Percentiles rank a stretch among this genome's conserved stretches.
These are phyloP conservation scores for Phasia obesa DNA, from an alignment of 2,888 invertebrate genomes.

Conservation along the genomic window DNA sequence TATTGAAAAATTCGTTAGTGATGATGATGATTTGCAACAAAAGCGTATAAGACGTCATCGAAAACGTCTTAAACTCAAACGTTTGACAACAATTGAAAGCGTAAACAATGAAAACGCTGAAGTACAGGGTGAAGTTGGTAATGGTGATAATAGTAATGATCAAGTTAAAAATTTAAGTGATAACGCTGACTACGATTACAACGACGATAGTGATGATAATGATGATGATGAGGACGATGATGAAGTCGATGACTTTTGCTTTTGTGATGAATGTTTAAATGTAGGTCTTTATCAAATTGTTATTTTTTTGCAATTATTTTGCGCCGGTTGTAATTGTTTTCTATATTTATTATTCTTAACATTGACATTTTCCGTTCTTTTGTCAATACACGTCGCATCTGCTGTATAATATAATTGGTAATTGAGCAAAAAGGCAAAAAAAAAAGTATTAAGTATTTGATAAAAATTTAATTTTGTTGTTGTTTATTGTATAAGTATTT, in stretches of 20 bases:
- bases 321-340: constrained; percentile 38
- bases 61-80: constrained; percentile 64
- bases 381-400: constrained; percentile 34
- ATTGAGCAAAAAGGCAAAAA: constrained; percentile 21
- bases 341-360: constrained; percentile 12
- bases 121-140: background rate
- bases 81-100: constrained; percentile 64
- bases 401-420: constrained; percentile 20
- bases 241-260: constrained; percentile 87
- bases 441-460: constrained; percentile 22
- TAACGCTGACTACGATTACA: constrained; percentile 71
- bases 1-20: constrained; percentile 60
- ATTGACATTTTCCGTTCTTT: constrained; percentile 51
- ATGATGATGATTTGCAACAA: constrained; percentile 68
- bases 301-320: constrained; percentile 1
- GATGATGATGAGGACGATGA: constrained; percentile 72
- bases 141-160: constrained; percentile 65
- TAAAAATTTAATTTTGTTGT: constrained; percentile 36
- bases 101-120: constrained; percentile 58
- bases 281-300: constrained; percentile 76
- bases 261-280: constrained; percentile 88
- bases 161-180: constrained; percentile 40
- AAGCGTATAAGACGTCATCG: constrained; percentile 58
- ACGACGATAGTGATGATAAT: constrained; percentile 71
- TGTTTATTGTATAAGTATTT: constrained; percentile 11